A percentile compares a stretch with the other conserved stretches of the same genome.
Conservation (phyloP, 2,797 vertebrate genomes). For the Coregonus suidteri region DNA sequence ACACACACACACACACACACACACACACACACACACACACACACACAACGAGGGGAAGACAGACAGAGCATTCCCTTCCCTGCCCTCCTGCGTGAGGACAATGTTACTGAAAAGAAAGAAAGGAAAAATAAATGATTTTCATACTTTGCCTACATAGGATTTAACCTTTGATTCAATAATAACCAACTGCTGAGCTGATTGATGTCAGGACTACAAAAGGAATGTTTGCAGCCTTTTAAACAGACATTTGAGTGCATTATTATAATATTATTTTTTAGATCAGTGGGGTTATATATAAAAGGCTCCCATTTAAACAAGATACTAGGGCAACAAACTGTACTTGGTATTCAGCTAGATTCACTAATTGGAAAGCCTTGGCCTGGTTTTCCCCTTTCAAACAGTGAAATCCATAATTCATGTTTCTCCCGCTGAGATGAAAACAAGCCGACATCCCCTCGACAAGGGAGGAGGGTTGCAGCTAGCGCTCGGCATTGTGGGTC, state of each 20-base stretch:
- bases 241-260: constrained; percentile 11
- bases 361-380: not conserved
- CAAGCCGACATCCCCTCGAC: not conserved
- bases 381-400: not conserved
- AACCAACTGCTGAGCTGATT: constrained; percentile 38
- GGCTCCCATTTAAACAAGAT: not conserved
- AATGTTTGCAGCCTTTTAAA: constrained; percentile 16
- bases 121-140: constrained; percentile 47
- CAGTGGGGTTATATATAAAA: not conserved
- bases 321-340: not conserved
- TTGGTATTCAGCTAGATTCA: not conserved
- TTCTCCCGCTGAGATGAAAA: not conserved
- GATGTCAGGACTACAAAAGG: constrained; percentile 38
- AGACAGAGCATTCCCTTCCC: constrained; percentile 1
- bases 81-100: constrained; percentile 9
- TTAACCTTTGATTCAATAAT: constrained; percentile 49
- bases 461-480: not conserved
- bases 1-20: no score
- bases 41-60: not conserved
- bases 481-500: not conserved
- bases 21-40: not conserved
- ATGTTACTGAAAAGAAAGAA: constrained; percentile 38
- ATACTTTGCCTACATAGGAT: constrained; percentile 34
- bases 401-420: not conserved
- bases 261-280: not conserved